Conservation (phyloP, 1,140 invertebrate genomes). For the Ephestia elutella region DNA sequence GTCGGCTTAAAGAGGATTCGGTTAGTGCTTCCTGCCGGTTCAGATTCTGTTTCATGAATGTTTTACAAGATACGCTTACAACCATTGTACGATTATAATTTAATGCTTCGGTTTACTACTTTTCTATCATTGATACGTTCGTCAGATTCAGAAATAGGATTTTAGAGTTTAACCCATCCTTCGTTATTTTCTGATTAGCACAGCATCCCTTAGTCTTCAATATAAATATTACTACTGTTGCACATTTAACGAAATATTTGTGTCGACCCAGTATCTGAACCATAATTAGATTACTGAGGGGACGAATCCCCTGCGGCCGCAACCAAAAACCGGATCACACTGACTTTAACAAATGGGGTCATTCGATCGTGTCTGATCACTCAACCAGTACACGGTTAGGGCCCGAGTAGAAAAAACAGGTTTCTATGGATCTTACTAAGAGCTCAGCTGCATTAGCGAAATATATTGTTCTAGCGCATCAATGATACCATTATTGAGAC, state of each 20-base stretch:
- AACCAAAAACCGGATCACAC: neutral
- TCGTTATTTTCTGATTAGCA: no score
- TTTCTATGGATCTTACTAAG: no score
- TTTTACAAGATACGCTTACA: slow-evolving; percentile 16
- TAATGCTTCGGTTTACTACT: neutral
- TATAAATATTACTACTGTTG: neutral
- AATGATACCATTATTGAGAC: no score
- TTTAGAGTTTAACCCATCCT: no score
- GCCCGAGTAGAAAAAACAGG: neutral
- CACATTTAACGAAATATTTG: slow-evolving; percentile 14
- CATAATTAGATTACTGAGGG: slow-evolving; percentile 15
- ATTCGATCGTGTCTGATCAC: slow-evolving; percentile 27
- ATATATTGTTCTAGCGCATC: no score
- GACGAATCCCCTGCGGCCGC: neutral
- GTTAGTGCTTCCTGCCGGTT: slow-evolving; percentile 14
- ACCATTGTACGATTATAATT: neutral
- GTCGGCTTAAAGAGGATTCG: slow-evolving; percentile 1
- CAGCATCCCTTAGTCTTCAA: no score
- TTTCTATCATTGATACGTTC: no score
- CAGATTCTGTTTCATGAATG: slow-evolving; percentile 19
- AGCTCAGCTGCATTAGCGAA: no score
- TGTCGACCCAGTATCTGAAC: slow-evolving; percentile 5
- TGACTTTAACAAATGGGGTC: slow-evolving; percentile 29
- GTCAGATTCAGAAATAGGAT: no score
- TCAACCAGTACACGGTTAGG: neutral